These are phyloP conservation scores for Linurgus olivaceus DNA, from an alignment of 2,797 vertebrate species.

Conservation along the genomic window DNA sequence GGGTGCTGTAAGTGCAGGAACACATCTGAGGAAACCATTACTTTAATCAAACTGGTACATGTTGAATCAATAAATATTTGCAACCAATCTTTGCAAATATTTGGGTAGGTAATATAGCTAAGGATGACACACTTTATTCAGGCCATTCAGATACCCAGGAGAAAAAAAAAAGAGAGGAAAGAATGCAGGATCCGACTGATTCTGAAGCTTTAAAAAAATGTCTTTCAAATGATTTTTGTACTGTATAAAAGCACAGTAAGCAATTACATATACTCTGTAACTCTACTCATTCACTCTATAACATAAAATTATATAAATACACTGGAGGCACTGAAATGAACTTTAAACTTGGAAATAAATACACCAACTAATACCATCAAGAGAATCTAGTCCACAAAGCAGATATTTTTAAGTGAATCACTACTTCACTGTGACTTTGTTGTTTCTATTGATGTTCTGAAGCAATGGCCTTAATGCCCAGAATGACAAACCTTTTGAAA, in stretches of 20 bases:
- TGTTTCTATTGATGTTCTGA: background rate
- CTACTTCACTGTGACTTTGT: background rate
- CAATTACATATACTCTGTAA: background rate
- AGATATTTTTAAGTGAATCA: background rate
- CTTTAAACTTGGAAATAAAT: background rate
- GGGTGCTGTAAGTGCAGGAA: background rate
- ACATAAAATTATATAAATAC: background rate
- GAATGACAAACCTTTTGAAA: background rate
- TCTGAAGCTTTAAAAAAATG: background rate
- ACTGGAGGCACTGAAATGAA: background rate
- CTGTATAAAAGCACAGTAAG: background rate
- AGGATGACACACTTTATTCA: background rate
- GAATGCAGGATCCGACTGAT: background rate
- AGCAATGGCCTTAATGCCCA: background rate
- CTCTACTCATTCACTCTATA: background rate
- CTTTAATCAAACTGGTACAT: background rate
- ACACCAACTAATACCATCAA: background rate
- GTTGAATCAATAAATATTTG: background rate
- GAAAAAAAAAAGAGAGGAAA: background rate
- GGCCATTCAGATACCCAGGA: background rate
- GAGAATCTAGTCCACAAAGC: background rate
- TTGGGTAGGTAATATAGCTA: background rate
- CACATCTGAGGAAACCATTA: background rate
- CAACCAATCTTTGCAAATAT: background rate
- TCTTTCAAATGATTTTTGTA: background rate